Evolutionary conservation across 2,888 invertebrate species (phyloP).

Genomic region (Matsumyia berberina): DNA sequence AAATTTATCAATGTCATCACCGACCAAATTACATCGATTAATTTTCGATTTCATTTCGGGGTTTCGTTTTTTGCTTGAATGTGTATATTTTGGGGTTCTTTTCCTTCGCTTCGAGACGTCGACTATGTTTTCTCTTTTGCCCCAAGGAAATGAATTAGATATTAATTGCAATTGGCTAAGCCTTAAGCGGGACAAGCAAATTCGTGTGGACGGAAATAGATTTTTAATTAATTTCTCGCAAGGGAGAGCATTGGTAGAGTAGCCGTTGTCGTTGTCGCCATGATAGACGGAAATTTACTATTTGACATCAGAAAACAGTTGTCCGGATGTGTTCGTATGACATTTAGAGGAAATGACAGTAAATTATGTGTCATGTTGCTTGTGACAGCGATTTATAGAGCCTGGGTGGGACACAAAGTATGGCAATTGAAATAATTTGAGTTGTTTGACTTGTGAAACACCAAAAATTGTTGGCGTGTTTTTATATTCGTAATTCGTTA

Average conservation of each 20-base stretch:
- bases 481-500: no score
- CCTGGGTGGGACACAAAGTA: slow-evolving; percentile 7
- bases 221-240: slow-evolving; percentile 62
- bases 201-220: slow-evolving; percentile 68
- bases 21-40: slow-evolving; percentile 60
- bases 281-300: slow-evolving; percentile 60
- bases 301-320: slow-evolving; percentile 71
- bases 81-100: background rate
- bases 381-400: slow-evolving; percentile 60
- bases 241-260: slow-evolving; percentile 5
- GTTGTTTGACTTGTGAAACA: background rate
- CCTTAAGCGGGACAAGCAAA: slow-evolving; percentile 38
- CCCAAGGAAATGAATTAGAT: slow-evolving; percentile 56
- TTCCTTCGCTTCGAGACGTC: background rate
- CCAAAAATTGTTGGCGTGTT: no score
- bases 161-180: slow-evolving; percentile 63
- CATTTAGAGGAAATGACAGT: slow-evolving; percentile 65
- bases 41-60: slow-evolving; percentile 44
- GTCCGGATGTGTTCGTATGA: slow-evolving; percentile 68
- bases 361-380: slow-evolving; percentile 70
- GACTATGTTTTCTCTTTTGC: slow-evolving; percentile 14
- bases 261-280: slow-evolving; percentile 11
- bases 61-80: slow-evolving; percentile 7
- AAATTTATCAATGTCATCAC: slow-evolving; percentile 64
- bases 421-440: background rate